Percentiles rank a stretch among this genome's conserved stretches.
phyloP scores from a whole-genome alignment of 2,113 vertebrate genomes.

The Pachypanchax playfairii region DNA sequence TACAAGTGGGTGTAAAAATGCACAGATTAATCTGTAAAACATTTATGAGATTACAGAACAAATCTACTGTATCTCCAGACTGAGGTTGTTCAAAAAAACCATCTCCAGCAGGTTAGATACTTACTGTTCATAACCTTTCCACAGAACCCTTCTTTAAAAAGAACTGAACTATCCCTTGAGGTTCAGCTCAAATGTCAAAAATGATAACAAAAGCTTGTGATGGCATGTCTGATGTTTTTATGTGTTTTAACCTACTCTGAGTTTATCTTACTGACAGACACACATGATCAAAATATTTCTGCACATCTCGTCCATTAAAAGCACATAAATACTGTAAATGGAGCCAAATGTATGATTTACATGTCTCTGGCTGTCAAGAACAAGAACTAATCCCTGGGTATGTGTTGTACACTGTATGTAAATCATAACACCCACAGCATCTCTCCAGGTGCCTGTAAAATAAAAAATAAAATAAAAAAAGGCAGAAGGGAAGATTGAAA shows the following conservation, averaged over 20 bases:
- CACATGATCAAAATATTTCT: constrained; percentile 6
- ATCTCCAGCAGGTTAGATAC: no score
- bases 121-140: no score
- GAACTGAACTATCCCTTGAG: no score
- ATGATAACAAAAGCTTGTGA: no score
- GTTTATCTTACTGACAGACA: constrained; percentile 14
- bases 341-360: constrained; percentile 33
- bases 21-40: no score
- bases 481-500: constrained; percentile 58
- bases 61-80: no score
- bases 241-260: background rate
- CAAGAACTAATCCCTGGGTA: constrained; percentile 49
- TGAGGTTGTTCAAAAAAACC: no score
- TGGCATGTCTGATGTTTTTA: background rate
- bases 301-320: constrained; percentile 7
- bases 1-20: no score
- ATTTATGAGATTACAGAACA: no score
- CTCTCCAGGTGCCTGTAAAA: constrained; percentile 49
- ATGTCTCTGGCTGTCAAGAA: constrained; percentile 37
- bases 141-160: no score
- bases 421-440: constrained; percentile 53
- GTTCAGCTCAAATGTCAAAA: no score
- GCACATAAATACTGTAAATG: constrained; percentile 11
- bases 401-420: constrained; percentile 50
- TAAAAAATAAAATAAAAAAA: background rate